These are phyloP conservation scores for Pteropus rufus DNA, from an alignment of 2,797 vertebrate genomes.

Conservation along the genomic window DNA sequence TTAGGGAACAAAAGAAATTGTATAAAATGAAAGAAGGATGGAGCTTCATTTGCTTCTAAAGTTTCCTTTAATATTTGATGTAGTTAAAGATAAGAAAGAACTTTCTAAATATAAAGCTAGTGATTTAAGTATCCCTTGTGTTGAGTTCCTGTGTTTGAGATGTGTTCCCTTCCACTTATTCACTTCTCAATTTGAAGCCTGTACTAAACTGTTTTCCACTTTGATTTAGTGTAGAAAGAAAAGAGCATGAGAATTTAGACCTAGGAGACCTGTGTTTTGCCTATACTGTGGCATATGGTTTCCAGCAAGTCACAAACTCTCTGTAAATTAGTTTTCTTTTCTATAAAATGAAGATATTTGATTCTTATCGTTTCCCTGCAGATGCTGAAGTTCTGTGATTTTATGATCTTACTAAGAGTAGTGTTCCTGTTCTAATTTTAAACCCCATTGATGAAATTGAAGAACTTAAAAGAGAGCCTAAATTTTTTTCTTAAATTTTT, in stretches of 20 bases:
- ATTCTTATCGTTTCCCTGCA: slow-evolving; percentile 1
- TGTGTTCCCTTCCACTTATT: not conserved
- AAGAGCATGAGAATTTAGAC: not conserved
- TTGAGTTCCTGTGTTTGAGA: not conserved
- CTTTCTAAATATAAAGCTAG: slow-evolving; percentile 22
- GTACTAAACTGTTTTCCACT: not conserved
- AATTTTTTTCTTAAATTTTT: slow-evolving; percentile 12
- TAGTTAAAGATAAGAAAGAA: not conserved
- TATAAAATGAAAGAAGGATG: not conserved
- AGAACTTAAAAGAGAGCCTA: slow-evolving; percentile 11
- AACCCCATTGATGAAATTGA: not conserved
- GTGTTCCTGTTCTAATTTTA: slow-evolving; percentile 2
- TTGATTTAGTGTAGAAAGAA: not conserved
- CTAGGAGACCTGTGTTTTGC: not conserved
- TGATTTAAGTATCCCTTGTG: not conserved
- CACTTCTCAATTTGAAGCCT: not conserved
- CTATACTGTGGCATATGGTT: not conserved
- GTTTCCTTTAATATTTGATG: slow-evolving; percentile 7
- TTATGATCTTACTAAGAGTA: slow-evolving; percentile 19
- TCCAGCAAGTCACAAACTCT: not conserved
- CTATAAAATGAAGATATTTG: slow-evolving; percentile 30
- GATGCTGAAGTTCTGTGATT: slow-evolving; percentile 1
- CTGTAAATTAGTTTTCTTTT: slow-evolving; percentile 40
- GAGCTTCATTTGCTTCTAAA: not conserved
- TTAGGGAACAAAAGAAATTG: not conserved